A percentile compares a stretch with the other conserved stretches of the same genome.
phyloP scores from a whole-genome alignment of 2,888 invertebrate species.

The Ametastegia equiseti region DNA sequence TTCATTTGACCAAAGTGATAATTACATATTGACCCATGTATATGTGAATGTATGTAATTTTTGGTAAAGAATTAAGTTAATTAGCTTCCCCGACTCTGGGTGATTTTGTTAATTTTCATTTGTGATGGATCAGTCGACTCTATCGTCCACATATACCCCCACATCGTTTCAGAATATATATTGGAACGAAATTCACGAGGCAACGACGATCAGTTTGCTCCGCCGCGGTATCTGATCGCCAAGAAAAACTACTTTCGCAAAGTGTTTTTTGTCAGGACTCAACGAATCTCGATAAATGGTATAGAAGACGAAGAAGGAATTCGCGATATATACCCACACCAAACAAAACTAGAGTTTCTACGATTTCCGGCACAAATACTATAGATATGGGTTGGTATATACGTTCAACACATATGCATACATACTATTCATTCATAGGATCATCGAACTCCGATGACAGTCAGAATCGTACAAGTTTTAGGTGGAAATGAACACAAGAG shows the following conservation, averaged over 20 bases:
- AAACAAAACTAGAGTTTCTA: background rate
- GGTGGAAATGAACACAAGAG: background rate
- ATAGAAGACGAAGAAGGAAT: background rate
- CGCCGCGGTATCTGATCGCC: background rate
- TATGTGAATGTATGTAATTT: background rate
- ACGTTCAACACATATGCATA: background rate
- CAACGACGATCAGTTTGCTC: constrained; percentile 19
- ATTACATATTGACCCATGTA: background rate
- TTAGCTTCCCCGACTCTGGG: background rate
- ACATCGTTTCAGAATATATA: constrained; percentile 7
- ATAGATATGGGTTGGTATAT: background rate
- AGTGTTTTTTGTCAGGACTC: background rate
- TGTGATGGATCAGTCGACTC: background rate
- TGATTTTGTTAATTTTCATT: background rate
- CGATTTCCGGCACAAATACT: background rate
- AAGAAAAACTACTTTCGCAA: constrained; percentile 25
- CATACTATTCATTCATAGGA: background rate
- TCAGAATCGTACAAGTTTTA: background rate
- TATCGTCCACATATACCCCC: background rate
- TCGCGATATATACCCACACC: background rate
- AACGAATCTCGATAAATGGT: constrained; percentile 19
- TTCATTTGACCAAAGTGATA: background rate
- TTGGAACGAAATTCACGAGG: constrained; percentile 1
- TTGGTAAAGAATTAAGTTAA: background rate
- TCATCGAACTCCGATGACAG: constrained; percentile 40